These are phyloP conservation scores for Indri indri DNA, from an alignment of 2,113 vertebrate genomes.

Conservation along the genomic window DNA sequence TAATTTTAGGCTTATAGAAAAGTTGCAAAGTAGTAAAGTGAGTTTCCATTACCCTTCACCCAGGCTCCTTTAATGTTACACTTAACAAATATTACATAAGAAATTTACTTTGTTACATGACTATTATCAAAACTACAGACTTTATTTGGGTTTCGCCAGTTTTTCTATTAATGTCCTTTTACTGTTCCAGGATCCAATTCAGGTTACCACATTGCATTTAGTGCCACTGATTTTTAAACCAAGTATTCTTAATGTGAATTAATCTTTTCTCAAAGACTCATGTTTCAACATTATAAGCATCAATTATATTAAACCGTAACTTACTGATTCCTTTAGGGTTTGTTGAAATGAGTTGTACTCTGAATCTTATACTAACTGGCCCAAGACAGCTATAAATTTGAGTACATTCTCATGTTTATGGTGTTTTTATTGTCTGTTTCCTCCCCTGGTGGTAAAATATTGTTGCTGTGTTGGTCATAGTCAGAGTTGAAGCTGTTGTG, in stretches of 20 bases:
- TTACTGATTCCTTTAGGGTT: neutral
- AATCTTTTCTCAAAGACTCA: constrained; percentile 23
- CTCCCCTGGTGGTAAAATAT: neutral
- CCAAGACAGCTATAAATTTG: neutral
- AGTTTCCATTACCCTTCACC: neutral
- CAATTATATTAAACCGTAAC: neutral
- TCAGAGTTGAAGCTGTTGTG: neutral
- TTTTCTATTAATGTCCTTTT: neutral
- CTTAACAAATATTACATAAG: neutral
- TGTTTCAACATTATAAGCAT: constrained; percentile 10
- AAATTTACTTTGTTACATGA: neutral
- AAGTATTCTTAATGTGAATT: neutral
- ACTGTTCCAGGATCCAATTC: neutral
- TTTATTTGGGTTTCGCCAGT: neutral
- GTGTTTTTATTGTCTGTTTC: neutral
- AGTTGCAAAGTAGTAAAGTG: neutral
- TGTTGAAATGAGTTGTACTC: neutral
- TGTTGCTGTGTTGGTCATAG: neutral
- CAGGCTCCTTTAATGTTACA: neutral
- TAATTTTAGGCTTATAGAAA: neutral
- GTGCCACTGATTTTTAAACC: neutral
- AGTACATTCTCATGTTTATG: neutral
- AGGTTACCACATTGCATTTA: neutral
- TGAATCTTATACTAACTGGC: neutral
- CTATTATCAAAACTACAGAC: neutral